Evolutionary conservation across 2,797 vertebrate species (phyloP).

Genomic region (Siniperca scherzeri): DNA sequence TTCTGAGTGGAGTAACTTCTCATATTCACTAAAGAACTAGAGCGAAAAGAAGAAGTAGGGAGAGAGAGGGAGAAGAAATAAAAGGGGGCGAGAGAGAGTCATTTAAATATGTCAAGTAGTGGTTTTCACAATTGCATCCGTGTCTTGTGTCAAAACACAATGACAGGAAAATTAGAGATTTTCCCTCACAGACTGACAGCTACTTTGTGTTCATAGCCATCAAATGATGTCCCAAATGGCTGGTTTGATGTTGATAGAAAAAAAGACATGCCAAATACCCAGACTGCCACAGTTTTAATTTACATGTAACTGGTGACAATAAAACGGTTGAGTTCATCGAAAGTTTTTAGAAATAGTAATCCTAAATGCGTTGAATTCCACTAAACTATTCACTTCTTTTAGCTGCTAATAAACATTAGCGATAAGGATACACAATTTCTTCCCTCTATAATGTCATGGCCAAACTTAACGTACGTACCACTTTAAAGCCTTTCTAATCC

Average conservation of each 20-base stretch:
- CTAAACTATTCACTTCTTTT: not conserved
- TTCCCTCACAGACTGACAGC: conserved; percentile 45
- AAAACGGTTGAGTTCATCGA: not conserved
- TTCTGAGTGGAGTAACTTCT: conserved; percentile 98
- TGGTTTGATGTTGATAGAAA: conserved; percentile 35
- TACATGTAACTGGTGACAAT: not conserved
- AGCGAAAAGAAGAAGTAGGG: conserved; percentile 20
- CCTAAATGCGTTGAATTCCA: not conserved
- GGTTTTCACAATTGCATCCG: conserved; percentile 38
- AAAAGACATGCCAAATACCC: conserved; percentile 15
- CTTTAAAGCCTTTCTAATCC: not conserved
- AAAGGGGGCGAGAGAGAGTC: not conserved
- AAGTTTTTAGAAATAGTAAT: not conserved
- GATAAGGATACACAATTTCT: not conserved
- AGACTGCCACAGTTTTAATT: conserved; percentile 21
- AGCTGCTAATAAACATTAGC: not conserved
- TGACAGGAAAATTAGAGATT: conserved; percentile 53
- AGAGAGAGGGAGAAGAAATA: conserved; percentile 2
- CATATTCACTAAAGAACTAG: conserved; percentile 98
- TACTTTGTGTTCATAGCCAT: conserved; percentile 46
- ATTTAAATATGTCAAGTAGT: conserved; percentile 18
- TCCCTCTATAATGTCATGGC: not conserved
- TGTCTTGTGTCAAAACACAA: conserved; percentile 50
- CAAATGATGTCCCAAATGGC: conserved; percentile 36
- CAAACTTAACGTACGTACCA: not conserved